Base-by-base conservation (phyloP, 2,113 vertebrate genomes). In the Phaetusa simplex region DNA sequence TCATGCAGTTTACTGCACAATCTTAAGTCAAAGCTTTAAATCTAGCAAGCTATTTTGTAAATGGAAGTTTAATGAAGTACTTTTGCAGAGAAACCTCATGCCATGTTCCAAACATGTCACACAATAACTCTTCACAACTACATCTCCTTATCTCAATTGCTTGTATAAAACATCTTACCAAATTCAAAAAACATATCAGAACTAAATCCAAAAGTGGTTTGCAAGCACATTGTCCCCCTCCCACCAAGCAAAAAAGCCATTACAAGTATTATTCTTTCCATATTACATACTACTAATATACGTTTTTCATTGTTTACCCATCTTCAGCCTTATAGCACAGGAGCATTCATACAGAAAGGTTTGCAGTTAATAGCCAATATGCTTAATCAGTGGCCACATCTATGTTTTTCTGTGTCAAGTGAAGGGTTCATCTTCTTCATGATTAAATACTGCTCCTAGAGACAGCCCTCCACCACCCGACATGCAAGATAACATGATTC, bases 401-500 rank as follows among this genome's bases (percentile, higher is more conserved):
- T 21, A 53, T 7, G 1, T 10, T 58, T 30, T 64, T 3, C 40
- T 8, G 5, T 3, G 29, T 20, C 9, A 20, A 23, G 14, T 7
- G 6, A 66, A 3, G 65, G 14, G 11, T 8, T 5, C 2, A 11
- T 13, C 14, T 12, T 71, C 32, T 38, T 8, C 5, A 61, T 1
- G 0, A 40, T 5, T 21, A 2, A 74, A 49, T 34, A 30, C 9
- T 32, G 15, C 13, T 64, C 6, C 29, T 17, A 11, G 6, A 73
- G 3, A 79, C 6, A 61, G 14, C 8, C 20, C 11, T 69, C 21
- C 27, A 56, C 19, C 23, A 70, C 7, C 1, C 0, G 1, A 4
- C 8, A 18, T 0, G 4, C 21, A 22, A 8, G 5, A 1, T 3
- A 61, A n/a, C 26, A 23, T 3, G 3, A 42, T 22, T 62, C 22